Percentiles rank a stretch among this genome's conserved stretches.
These are phyloP conservation scores for Tympanuchus pallidicinctus DNA, from an alignment of 2,113 vertebrate genomes.

Conservation along the genomic window DNA sequence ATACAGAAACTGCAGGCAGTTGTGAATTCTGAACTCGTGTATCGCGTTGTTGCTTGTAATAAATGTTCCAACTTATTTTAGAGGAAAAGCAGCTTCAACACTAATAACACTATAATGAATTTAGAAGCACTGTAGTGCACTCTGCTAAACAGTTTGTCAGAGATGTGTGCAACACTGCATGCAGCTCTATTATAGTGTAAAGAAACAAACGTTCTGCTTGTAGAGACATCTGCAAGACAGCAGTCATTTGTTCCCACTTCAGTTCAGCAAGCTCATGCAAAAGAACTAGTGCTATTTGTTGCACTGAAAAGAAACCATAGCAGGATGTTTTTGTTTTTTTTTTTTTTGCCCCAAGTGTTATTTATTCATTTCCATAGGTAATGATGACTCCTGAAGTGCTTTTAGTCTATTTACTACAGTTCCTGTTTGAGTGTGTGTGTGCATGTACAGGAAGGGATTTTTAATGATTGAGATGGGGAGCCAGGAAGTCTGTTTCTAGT, in stretches of 20 bases:
- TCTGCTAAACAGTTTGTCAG: not conserved
- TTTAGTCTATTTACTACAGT: not conserved
- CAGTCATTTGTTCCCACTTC: not conserved
- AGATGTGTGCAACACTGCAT: not conserved
- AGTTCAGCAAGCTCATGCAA: not conserved
- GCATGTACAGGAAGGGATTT: not conserved
- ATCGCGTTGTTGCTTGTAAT: rapidly evolving
- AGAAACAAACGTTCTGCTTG: not conserved
- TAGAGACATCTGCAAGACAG: not conserved
- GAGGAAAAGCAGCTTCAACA: not conserved
- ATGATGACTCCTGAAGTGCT: not conserved
- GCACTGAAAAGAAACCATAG: not conserved
- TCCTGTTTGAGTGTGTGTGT: not conserved
- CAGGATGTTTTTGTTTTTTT: not conserved
- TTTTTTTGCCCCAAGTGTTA: not conserved
- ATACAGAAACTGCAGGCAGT: not conserved
- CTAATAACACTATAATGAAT: not conserved
- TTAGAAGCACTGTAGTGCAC: not conserved
- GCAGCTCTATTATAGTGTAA: not conserved
- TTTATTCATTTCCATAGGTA: not conserved
- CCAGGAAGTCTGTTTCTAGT: not conserved
- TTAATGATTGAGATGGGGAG: conserved; percentile 3
- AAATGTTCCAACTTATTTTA: not conserved
- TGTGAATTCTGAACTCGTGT: not conserved
- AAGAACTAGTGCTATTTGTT: not conserved